Conservation (phyloP, 2,113 vertebrate species). For the Alectura lathami region DNA sequence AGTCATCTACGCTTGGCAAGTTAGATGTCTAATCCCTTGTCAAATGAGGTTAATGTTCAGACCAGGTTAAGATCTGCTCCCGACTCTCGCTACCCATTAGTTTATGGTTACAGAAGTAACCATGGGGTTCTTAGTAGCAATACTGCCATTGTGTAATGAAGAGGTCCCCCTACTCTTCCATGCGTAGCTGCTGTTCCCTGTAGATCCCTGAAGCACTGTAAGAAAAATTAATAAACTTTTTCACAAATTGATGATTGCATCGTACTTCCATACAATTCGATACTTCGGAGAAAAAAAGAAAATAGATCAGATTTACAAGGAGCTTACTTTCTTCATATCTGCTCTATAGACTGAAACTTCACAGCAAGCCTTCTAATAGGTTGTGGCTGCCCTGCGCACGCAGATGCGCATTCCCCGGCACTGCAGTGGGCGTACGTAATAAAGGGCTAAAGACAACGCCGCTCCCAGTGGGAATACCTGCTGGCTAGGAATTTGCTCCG, state of each 20-base stretch:
- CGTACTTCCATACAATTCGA: not conserved
- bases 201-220: not conserved
- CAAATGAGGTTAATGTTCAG: not conserved
- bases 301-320: not conserved
- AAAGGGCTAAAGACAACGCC: not conserved
- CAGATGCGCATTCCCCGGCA: not conserved
- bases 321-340: not conserved
- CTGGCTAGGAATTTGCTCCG: constrained; percentile 98
- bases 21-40: not conserved
- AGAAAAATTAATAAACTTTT: not conserved
- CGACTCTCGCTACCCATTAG: not conserved
- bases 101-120: not conserved
- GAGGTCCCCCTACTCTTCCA: not conserved
- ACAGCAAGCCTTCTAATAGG: fast-evolving
- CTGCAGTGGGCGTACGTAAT: not conserved
- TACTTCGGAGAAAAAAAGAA: too few relatives aligned
- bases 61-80: not conserved
- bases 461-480: constrained; percentile 77
- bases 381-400: not conserved
- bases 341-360: not conserved
- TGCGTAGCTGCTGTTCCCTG: not conserved
- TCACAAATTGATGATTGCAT: not conserved
- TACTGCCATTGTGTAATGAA: not conserved
- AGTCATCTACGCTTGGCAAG: not conserved
- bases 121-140: not conserved